Conservation (phyloP, 2,113 vertebrate genomes). For the Neolamprologus variostigma region DNA sequence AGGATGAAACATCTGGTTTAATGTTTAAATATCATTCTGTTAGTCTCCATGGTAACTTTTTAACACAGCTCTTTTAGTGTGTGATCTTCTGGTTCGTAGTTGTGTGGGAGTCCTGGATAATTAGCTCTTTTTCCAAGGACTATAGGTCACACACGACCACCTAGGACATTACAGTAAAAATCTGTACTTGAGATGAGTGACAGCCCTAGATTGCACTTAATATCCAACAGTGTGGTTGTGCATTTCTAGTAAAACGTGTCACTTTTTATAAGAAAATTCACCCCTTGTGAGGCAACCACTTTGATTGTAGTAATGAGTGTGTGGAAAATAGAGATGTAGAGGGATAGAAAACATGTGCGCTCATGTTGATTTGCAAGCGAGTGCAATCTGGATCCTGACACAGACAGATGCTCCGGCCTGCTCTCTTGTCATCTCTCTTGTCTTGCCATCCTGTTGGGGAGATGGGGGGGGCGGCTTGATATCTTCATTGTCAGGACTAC, state of each 20-base stretch:
- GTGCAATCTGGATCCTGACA: slow-evolving; percentile 40
- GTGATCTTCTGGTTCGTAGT: not conserved
- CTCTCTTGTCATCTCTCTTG: slow-evolving; percentile 39
- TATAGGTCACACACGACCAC: slow-evolving; percentile 12
- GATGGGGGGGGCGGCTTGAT: not conserved
- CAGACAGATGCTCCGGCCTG: slow-evolving; percentile 43
- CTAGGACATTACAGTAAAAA: not conserved
- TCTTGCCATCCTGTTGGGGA: slow-evolving; percentile 4
- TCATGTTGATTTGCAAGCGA: slow-evolving; percentile 22
- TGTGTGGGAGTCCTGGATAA: slow-evolving; percentile 5
- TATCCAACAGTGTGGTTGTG: not conserved
- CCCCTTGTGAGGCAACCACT: not conserved
- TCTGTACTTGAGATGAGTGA: not conserved
- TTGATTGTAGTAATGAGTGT: not conserved
- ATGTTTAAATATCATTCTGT: not conserved
- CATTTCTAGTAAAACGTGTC: not conserved
- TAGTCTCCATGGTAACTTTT: slow-evolving; percentile 25
- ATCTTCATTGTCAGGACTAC: slow-evolving; percentile 16
- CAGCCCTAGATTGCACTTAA: not conserved
- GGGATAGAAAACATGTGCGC: not conserved
- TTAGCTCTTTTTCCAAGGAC: not conserved
- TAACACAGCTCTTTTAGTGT: not conserved
- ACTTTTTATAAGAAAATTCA: not conserved
- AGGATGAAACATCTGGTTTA: not conserved
- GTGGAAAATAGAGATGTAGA: not conserved